Evolutionary conservation across 2,797 vertebrate species (phyloP).

Genomic region (Knipowitschia caucasica): DNA sequence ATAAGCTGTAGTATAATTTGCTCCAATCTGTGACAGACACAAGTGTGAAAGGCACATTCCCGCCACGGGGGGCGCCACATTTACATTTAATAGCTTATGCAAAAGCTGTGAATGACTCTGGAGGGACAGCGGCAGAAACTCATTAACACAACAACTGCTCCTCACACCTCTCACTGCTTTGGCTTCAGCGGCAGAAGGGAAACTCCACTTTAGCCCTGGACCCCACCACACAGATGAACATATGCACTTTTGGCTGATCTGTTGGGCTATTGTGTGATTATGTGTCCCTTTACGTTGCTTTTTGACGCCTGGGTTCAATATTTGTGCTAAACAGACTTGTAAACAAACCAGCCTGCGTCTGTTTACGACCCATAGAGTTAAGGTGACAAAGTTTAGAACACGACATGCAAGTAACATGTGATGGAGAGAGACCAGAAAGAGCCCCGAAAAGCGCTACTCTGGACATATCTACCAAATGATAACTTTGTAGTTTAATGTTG

Average conservation of each 20-base stretch:
- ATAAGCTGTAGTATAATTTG: no score
- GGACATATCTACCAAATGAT: no score
- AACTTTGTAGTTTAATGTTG: no score
- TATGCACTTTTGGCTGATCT: no score
- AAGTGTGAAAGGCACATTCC: neutral
- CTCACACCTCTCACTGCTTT: neutral
- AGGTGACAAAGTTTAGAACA: no score
- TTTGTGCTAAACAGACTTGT: neutral
- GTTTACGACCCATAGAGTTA: neutral
- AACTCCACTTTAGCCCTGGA: no score
- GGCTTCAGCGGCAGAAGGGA: no score
- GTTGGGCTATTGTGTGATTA: no score
- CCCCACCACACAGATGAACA: no score
- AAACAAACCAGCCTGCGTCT: neutral
- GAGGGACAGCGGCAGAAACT: neutral
- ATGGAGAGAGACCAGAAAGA: no score
- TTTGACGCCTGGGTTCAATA: neutral
- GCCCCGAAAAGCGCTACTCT: no score
- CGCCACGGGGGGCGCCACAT: constrained; percentile 6
- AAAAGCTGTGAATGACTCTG: neutral
- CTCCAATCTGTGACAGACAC: neutral
- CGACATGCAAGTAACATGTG: no score
- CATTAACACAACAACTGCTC: neutral
- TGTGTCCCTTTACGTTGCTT: neutral
- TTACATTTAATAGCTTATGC: neutral